phyloP scores from a whole-genome alignment of 2,113 vertebrate species.

The Manacus vitellinus region DNA sequence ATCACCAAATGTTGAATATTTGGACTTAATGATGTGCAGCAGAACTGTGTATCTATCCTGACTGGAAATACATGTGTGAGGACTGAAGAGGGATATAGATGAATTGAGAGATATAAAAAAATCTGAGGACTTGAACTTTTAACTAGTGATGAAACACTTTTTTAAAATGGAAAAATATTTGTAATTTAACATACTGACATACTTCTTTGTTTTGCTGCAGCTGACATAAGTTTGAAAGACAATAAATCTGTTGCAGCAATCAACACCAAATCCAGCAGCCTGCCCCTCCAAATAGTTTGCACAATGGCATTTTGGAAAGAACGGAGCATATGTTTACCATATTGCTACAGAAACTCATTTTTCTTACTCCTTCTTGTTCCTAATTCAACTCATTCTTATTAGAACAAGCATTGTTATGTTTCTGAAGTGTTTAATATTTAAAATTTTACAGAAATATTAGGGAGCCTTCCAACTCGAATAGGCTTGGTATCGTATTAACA shows the following conservation, averaged over 20 bases:
- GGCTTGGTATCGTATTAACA: neutral
- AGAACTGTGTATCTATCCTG: neutral
- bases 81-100: neutral
- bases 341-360: neutral
- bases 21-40: neutral
- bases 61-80: neutral
- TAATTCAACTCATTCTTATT: neutral
- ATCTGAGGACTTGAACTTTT: neutral
- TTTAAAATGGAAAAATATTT: conserved; percentile 18
- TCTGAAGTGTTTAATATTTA: neutral
- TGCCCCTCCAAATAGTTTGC: neutral
- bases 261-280: conserved; percentile 34
- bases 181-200: conserved; percentile 24
- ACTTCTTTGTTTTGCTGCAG: conserved; percentile 47
- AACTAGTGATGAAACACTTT: neutral
- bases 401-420: neutral
- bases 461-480: neutral
- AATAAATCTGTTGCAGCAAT: conserved; percentile 22
- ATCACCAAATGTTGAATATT: neutral
- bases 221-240: conserved; percentile 40
- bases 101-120: neutral
- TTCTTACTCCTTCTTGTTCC: neutral
- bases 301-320: conserved; percentile 29
- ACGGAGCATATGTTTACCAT: neutral
- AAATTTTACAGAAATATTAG: neutral